Base-by-base conservation (phyloP, 2,888 invertebrate genomes). In the Chouioia cunea region DNA sequence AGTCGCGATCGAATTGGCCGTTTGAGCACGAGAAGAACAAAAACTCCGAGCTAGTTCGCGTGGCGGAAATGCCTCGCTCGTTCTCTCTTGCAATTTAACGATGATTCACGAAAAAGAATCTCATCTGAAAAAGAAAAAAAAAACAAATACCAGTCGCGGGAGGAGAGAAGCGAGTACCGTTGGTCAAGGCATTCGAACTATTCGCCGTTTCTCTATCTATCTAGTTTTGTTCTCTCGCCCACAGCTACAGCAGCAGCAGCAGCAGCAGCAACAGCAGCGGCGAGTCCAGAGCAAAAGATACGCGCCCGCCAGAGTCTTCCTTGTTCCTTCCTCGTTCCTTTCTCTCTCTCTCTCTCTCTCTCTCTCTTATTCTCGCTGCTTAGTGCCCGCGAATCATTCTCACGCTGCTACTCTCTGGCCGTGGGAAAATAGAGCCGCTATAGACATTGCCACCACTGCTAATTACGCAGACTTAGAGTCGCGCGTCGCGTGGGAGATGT, bases 351-450 rank as follows among this genome's bases (percentile, higher is more conserved):
- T 59, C 48, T 48, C 8, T 2, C 48, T 46, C 47, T 12, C 15
- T 46, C 47, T 14, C 47, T 44, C 58, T 58, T n/a, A 20, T 58
- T 44, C 57, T 36, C 48, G 18, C 70, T 60, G 56, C 66, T 52
- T 23, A 58, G 71, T 59, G 62, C n/a, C 74, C 74, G 83, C 83
- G 83, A 83, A 83, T 84, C 83, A 84, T 84, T 84, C 84, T 84
- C 84, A 84, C 84, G 84, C 81, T 79, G 75, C 80, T 66, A n/a
- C 3, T 2, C 3, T 12, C 53, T 76, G 82, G 79, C 81, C 84
- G 84, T 84, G 84, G 84, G 84, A 84, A 84, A 84, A 83, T 81
- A 80, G 65, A 59, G 46, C 22, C 4, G 62, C 81, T 78, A 79
- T 78, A 80, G 81, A 79, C 82, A 82, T 82, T 81, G 80, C 80